Evolutionary conservation across 1,140 invertebrate species (phyloP).

Genomic region (Hirudo medicinalis): DNA sequence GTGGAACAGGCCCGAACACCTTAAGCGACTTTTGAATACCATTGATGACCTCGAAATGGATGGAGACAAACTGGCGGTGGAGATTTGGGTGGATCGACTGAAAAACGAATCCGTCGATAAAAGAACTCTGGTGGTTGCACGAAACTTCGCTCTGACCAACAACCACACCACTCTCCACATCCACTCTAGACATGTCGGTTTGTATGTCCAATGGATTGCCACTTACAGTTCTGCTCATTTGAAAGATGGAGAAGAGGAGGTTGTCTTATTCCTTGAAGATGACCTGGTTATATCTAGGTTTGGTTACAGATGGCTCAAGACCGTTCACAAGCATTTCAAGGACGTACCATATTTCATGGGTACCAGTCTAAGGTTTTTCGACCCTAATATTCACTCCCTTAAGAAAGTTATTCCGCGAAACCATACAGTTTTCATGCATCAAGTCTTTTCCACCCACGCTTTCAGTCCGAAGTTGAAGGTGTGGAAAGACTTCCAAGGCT

Average conservation of each 20-base stretch:
- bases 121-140: background rate
- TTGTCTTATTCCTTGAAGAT: conserved; percentile 7
- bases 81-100: conserved; percentile 9
- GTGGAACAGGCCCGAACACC: background rate
- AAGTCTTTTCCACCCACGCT: conserved; percentile 29
- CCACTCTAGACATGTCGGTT: background rate
- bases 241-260: background rate
- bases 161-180: background rate
- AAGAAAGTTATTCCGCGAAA: background rate
- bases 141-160: background rate
- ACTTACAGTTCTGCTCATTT: background rate
- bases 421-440: conserved; percentile 18
- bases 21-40: background rate
- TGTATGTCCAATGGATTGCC: background rate
- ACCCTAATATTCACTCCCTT: background rate
- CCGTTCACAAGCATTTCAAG: background rate
- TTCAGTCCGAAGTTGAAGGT: conserved; percentile 28
- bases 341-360: background rate
- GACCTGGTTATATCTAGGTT: background rate
- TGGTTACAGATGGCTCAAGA: conserved; percentile 8
- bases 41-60: background rate
- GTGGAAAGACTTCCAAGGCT: conserved; percentile 28
- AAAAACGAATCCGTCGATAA: background rate
- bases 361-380: background rate
- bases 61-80: background rate